A percentile compares a stretch with the other conserved stretches of the same genome.
These are phyloP conservation scores for Brachypterus glaber DNA, from an alignment of 2,888 invertebrate species.

Conservation along the genomic window DNA sequence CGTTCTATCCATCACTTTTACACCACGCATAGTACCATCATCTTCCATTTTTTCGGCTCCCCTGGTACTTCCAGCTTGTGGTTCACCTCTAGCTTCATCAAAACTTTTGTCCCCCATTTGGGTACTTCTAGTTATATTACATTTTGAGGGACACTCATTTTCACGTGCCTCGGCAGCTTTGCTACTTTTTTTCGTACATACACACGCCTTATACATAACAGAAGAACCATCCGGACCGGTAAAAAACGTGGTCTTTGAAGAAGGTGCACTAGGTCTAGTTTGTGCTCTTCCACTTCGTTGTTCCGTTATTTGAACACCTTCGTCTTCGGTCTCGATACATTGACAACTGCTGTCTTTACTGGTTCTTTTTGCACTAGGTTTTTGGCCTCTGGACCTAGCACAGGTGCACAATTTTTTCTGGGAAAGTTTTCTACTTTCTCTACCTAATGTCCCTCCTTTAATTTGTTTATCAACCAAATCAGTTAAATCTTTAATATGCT, in stretches of 20 bases:
- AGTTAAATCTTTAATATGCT: conserved; percentile 32
- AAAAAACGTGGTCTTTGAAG: too few species aligned
- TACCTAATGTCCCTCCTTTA: neutral
- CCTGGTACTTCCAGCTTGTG: conserved; percentile 1
- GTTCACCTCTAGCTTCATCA: neutral
- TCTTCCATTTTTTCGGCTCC: neutral
- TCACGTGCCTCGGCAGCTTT: conserved; percentile 7
- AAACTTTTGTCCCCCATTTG: conserved; percentile 6
- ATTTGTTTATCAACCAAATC: conserved; percentile 25
- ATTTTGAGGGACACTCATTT: conserved; percentile 6
- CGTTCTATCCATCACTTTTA: too few species aligned
- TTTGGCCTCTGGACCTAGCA: too few species aligned
- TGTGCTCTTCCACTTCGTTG: too few species aligned
- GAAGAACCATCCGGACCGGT: too few species aligned
- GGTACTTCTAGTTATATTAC: conserved; percentile 1
- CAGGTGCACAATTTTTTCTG: too few species aligned
- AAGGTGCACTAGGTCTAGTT: too few species aligned
- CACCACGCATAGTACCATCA: neutral
- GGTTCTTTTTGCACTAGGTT: too few species aligned
- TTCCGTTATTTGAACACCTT: too few species aligned
- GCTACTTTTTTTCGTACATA: too few species aligned
- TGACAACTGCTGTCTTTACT: conserved; percentile 14
- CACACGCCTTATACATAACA: too few species aligned
- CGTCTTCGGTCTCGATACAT: conserved; percentile 12
- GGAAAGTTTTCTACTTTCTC: neutral